A percentile compares a stretch with the other conserved stretches of the same genome.
These are phyloP conservation scores for Pangasius mekongensis DNA, from an alignment of 2,797 vertebrate species.

Conservation along the genomic window DNA sequence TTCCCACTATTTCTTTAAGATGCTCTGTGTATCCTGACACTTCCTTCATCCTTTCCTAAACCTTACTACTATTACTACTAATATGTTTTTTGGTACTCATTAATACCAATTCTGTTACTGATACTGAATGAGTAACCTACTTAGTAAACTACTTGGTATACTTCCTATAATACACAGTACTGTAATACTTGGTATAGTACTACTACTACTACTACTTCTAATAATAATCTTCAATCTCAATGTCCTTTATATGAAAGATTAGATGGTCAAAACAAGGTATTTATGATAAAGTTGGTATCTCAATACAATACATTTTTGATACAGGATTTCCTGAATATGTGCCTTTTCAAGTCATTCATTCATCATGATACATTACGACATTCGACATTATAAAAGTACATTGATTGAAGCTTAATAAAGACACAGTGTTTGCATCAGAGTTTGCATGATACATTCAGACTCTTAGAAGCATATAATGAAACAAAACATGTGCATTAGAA, in stretches of 20 bases:
- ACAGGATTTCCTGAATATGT: neutral
- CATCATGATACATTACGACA: neutral
- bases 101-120: neutral
- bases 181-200: too few relatives aligned
- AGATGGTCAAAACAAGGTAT: neutral
- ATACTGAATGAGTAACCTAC: neutral
- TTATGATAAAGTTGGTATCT: neutral
- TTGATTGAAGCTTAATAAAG: neutral
- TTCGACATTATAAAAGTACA: neutral
- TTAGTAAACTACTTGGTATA: neutral
- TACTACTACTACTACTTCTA: too few relatives aligned
- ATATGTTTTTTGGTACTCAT: neutral
- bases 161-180: too few relatives aligned
- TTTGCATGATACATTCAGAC: neutral
- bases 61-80: neutral
- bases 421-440: neutral
- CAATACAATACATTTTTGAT: neutral
- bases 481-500: neutral
- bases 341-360: neutral
- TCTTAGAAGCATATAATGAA: neutral
- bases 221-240: neutral
- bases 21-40: neutral
- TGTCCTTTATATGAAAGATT: neutral
- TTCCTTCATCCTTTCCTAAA: neutral
- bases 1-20: neutral